Base-by-base conservation (phyloP, 2,888 invertebrate species). In the Caenorhabditis doughertyi region DNA sequence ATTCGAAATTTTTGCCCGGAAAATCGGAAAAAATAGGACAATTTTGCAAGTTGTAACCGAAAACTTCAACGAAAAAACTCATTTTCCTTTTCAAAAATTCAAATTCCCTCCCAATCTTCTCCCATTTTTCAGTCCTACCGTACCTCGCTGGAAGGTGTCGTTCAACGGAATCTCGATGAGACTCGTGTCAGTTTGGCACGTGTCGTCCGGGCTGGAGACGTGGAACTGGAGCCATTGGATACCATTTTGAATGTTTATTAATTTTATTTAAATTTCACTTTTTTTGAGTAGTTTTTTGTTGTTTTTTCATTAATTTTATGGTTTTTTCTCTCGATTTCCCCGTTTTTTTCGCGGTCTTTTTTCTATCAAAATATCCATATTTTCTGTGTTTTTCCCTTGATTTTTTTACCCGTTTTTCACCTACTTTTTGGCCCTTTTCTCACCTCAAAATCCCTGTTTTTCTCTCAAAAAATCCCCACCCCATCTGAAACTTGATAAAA, bases 181-280 rank as follows among this genome's bases (percentile, higher is more conserved):
- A 73, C 73, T 2, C 86, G 83, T 18, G 79, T 79, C 21, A 62
- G 77, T 25, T 60, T 88, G 8, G 68, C 81, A 0, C 67, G 87
- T 23, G 83, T 84, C 21, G 84, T 88, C 49, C 65, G 84, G 49
- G 60, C 67, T 47, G 85, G 86, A 32, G 88, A 88, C 71, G 16
- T 83, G 16, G 77, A 80, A 11, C 49, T 86, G 49, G 88, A 88
- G 44, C 47, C 71, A 3, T 67, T 88, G 25, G 77, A 87, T 58
- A 86, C 83, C 8, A 80, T 84, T 35, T 70, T 86, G 35, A 53
- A 79, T 21, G 85, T 80, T 32, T 55, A 42, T 51, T 84, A 58
- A 82, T 49, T 74, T 56, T 8, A 53, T 27, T 62, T 60, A n/a
- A n/a, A n/a, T n/a, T 27, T 13, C 39, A 35, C 9, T 35, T 62